Base-by-base conservation (phyloP, 2,113 vertebrate genomes). In the Pluvianellus socialis region DNA sequence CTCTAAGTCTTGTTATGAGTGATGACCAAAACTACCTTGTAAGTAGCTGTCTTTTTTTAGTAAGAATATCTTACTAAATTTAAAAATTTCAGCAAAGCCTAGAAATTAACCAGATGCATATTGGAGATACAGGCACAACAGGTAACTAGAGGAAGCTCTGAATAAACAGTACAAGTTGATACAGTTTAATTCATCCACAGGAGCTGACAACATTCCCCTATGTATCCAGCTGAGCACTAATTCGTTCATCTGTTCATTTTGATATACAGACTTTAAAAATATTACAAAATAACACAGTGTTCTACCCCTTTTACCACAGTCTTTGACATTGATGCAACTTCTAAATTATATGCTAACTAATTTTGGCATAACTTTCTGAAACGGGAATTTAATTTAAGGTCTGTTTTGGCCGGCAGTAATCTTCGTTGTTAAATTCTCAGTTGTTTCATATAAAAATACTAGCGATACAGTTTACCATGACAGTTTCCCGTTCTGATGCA, bases 241-340 rank as follows among this genome's bases (percentile, higher is more conserved):
- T 0, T 20, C 50, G 86, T 28, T 80, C 16, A 47, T 11, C 28
- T 79, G 70, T 33, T 59, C 47, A 35, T 40, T 77, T 28, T 82
- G 16, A 85, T 38, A 58, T 0, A 35, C 0, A 2, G 2, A 14
- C 32, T 66, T 74, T 4, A 6, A 2, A 24, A 15, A 66, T 55
- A 21, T 35, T 32, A 24, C 44, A 44, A 33, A 79, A 35, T 21
- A 84, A 22, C 10, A 77, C 38, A 55, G 3, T 13, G 27, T n/a
- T 73, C 42, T 16, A 19, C 38, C 11, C 10, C 21, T 83, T 92
- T 53, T 42, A n/a, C n/a, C 14, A 73, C n/a, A 82, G 38, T 14
- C 28, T 32, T 75, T 79, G 18, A 38, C 9, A 76, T 49, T 21
- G 32, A 65, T 50, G 33, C 19, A 92, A 58, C 9, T 52, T 93